phyloP scores from a whole-genome alignment of 1,140 invertebrate genomes.

The Drosophila sturtevanti region DNA sequence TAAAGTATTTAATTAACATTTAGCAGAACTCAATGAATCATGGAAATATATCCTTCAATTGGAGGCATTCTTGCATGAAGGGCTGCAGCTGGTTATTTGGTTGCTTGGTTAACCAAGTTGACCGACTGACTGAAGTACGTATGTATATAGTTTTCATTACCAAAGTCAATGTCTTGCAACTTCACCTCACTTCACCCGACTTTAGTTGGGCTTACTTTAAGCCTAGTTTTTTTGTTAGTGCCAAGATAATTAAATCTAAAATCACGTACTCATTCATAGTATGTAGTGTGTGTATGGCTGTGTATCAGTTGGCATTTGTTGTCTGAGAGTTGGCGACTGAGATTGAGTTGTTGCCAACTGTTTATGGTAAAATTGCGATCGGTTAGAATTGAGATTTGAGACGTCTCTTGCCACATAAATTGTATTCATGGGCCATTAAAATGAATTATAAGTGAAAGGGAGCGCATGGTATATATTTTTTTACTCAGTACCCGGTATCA shows the following conservation, averaged over 20 bases:
- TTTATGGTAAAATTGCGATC: conserved; percentile 51
- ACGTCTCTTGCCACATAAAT: background rate
- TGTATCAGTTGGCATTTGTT: conserved; percentile 37
- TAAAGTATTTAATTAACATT: conserved; percentile 50
- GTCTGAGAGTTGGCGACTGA: conserved; percentile 11
- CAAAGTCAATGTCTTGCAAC: conserved; percentile 63
- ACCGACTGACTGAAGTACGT: conserved; percentile 12
- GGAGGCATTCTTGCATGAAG: conserved; percentile 72
- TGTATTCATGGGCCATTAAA: conserved; percentile 22
- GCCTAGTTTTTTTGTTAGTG: conserved; percentile 27
- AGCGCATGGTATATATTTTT: conserved; percentile 20
- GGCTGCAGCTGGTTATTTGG: conserved; percentile 17
- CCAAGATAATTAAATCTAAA: conserved; percentile 60
- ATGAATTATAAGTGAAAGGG: conserved; percentile 62
- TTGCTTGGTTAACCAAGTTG: conserved; percentile 1
- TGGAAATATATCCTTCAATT: conserved; percentile 47
- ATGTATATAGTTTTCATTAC: conserved; percentile 52
- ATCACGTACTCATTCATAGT: conserved; percentile 60
- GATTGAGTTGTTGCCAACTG: conserved; percentile 44
- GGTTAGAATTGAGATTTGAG: conserved; percentile 29
- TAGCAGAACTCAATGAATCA: background rate
- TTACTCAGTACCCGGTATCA: conserved; percentile 17
- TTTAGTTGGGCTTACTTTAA: conserved; percentile 5
- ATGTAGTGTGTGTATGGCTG: conserved; percentile 10
- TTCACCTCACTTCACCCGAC: conserved; percentile 33